Evolutionary conservation across 2,888 invertebrate genomes (phyloP).

Genomic region (Trichopria drosophilae): DNA sequence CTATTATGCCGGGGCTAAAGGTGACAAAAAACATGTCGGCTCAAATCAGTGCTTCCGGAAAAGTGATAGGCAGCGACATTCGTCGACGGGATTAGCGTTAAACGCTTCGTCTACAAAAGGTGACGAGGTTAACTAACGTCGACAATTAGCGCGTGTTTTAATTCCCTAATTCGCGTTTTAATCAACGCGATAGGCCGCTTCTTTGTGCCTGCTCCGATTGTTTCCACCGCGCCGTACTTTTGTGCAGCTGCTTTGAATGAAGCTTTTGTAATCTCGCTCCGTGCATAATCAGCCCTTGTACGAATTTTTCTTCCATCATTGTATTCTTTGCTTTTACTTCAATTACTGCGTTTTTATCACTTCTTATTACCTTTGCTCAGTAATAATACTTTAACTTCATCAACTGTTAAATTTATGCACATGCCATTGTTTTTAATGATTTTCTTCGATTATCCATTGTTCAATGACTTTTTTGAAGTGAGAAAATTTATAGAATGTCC

Average conservation of each 20-base stretch:
- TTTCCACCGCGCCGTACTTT: constrained; percentile 44
- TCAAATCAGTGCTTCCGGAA: too few relatives aligned
- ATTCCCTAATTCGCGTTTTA: constrained; percentile 54
- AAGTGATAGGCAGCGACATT: too few relatives aligned
- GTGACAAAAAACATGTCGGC: too few relatives aligned
- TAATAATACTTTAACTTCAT: too few relatives aligned
- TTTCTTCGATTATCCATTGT: too few relatives aligned
- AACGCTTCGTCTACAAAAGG: constrained; percentile 32
- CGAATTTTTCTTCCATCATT: constrained; percentile 36
- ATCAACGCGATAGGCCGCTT: constrained; percentile 49
- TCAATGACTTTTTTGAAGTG: too few relatives aligned
- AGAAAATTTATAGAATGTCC: too few relatives aligned
- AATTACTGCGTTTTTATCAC: too few relatives aligned
- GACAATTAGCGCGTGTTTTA: constrained; percentile 44
- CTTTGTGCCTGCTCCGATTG: constrained; percentile 44
- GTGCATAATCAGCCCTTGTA: constrained; percentile 56
- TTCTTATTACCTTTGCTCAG: too few relatives aligned
- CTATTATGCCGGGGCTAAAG: too few relatives aligned
- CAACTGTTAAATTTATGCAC: too few relatives aligned
- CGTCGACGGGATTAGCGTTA: constrained; percentile 34
- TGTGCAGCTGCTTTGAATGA: constrained; percentile 38
- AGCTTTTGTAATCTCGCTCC: constrained; percentile 40
- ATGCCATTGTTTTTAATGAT: too few relatives aligned
- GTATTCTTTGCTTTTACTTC: constrained; percentile 28
- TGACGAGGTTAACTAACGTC: constrained; percentile 35